These are phyloP conservation scores for Argopecten irradians DNA, from an alignment of 1,140 invertebrate species.

Conservation along the genomic window DNA sequence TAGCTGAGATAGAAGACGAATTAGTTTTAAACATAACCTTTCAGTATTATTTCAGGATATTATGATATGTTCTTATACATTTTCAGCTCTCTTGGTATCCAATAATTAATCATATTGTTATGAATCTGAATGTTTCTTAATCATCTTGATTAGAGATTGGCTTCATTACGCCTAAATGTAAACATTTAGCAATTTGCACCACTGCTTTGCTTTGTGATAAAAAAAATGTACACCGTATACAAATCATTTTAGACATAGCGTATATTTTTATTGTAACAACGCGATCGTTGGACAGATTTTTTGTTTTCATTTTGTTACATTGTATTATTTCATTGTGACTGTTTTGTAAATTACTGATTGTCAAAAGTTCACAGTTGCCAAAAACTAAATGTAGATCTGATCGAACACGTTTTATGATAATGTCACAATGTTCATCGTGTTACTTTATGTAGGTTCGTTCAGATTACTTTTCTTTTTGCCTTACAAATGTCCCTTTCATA, in stretches of 20 bases:
- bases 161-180: too few relatives aligned
- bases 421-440: background rate
- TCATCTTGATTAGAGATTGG: too few relatives aligned
- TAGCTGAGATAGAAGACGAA: too few relatives aligned
- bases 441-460: background rate
- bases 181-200: background rate
- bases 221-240: background rate
- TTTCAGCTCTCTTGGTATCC: too few relatives aligned
- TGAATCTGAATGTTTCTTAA: too few relatives aligned
- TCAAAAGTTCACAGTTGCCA: slow-evolving; percentile 16
- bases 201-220: background rate
- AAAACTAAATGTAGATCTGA: background rate
- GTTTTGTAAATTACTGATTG: slow-evolving; percentile 5
- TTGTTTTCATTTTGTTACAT: background rate
- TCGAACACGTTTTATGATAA: background rate
- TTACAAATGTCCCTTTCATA: background rate
- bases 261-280: background rate
- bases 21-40: too few relatives aligned
- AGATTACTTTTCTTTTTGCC: background rate
- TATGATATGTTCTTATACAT: too few relatives aligned
- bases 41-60: too few relatives aligned
- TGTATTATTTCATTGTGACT: background rate
- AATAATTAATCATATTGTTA: too few relatives aligned
- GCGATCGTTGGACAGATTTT: background rate
- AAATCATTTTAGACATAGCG: background rate